Evolutionary conservation across 2,888 invertebrate genomes (phyloP).

Genomic region (Nezara viridula): DNA sequence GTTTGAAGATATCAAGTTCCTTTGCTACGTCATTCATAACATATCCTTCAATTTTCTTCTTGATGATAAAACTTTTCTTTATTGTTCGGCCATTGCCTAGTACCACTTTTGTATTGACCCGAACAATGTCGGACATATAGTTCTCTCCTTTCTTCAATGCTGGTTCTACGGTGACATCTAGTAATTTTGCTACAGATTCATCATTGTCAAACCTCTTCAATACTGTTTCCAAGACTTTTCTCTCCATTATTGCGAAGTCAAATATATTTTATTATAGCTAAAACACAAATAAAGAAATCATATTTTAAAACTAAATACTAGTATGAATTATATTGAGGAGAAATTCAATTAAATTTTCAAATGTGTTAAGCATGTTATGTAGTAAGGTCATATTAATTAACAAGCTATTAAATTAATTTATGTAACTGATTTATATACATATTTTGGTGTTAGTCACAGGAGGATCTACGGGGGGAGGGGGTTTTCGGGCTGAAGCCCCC

Average conservation of each 20-base stretch:
- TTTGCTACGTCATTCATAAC: not conserved
- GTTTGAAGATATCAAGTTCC: conserved; percentile 15
- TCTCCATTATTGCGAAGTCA: not conserved
- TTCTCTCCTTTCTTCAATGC: conserved; percentile 23
- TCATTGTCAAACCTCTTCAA: not conserved
- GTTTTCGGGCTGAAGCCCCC: too few relatives aligned
- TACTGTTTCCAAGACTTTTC: not conserved
- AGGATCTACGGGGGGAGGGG: too few relatives aligned
- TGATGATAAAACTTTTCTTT: conserved; percentile 19
- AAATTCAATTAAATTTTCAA: not conserved
- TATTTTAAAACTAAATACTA: not conserved
- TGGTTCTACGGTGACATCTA: not conserved
- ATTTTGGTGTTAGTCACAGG: too few relatives aligned
- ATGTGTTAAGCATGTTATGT: too few relatives aligned
- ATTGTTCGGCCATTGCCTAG: not conserved
- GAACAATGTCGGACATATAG: conserved; percentile 10
- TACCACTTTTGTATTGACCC: not conserved
- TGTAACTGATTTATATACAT: too few relatives aligned
- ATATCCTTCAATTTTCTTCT: not conserved
- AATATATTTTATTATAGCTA: not conserved
- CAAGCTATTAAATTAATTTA: too few relatives aligned
- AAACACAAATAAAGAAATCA: not conserved
- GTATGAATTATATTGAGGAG: too few relatives aligned
- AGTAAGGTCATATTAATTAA: too few relatives aligned
- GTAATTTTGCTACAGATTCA: not conserved